phyloP scores from a whole-genome alignment of 2,888 invertebrate genomes.

The Ditylenchus weischeri region DNA sequence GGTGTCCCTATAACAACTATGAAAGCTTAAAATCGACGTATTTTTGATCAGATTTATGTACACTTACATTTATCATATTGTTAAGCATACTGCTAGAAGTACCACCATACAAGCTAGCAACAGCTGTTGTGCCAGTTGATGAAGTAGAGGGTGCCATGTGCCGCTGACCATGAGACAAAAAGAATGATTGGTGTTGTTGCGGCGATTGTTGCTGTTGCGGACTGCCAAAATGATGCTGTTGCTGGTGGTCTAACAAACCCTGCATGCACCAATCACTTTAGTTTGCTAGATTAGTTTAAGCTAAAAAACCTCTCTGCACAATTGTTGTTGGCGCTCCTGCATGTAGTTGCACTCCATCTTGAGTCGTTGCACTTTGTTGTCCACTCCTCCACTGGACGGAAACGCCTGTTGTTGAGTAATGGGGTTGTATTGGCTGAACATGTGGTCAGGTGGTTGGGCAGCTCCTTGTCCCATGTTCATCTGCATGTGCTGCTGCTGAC shows the following conservation, averaged over 20 bases:
- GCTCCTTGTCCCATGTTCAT: background rate
- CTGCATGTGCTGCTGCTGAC: background rate
- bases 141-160: background rate
- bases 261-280: slow-evolving; percentile 20
- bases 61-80: no score
- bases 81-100: no score
- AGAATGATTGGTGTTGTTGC: slow-evolving; percentile 18
- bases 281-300: background rate
- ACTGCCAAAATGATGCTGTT: slow-evolving; percentile 17
- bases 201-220: slow-evolving; percentile 14
- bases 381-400: slow-evolving; percentile 14
- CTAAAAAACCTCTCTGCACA: slow-evolving; percentile 33
- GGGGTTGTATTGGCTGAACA: slow-evolving; percentile 2
- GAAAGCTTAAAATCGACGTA: no score
- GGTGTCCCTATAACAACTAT: no score
- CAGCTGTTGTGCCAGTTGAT: slow-evolving; percentile 11
- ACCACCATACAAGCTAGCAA: background rate
- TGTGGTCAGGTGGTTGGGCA: slow-evolving; percentile 2
- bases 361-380: slow-evolving; percentile 31
- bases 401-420: background rate
- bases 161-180: background rate
- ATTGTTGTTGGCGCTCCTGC: slow-evolving; percentile 39
- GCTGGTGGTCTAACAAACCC: slow-evolving; percentile 33
- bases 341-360: slow-evolving; percentile 37
- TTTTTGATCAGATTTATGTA: no score